Evolutionary conservation across 2,888 invertebrate genomes (phyloP), one percentile per base, ranked within the genome.

Genomic region (Byasa hedistus): DNA sequence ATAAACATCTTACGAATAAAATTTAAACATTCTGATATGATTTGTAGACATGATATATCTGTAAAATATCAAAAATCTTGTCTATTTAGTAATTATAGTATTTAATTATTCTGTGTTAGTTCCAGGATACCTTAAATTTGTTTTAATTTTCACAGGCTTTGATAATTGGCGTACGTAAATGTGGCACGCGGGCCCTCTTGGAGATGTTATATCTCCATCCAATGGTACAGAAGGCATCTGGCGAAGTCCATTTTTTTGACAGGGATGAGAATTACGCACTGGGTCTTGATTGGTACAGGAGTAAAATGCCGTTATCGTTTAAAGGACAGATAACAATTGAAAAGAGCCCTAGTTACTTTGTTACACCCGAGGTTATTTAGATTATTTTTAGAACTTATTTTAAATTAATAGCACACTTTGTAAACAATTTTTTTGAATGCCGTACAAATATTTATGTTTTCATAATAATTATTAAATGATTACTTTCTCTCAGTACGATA

Each of bases 261-360:
- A 94, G 98, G 64, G 97, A 97, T 80, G 97, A 97, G 77, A 98
- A 98, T 85, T 99, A 98, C 85, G 94, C 95, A 64, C 94, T 95
- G 71, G 99, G 99, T 0, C 92, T 98, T 68, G 98, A 98, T 69
- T 99, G 99, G 99, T 99, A 99, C 87, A 92, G 96, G 69, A 95
- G 95, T 81, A 96, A 97, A 84, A 98, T 99, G 98, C 98, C 98
- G 17, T 95, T 96, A 79, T 97, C 98, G 1, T 96, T 96, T 86
- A 94, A 95, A 71, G 96, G 97, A 56, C 98, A 98, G 87, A 96
- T 98, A 74, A 98, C 98, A 65, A 96, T 98, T 75, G 99, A 99
- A 87, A 99, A 99, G 89, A 98, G 98, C 76, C 99, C 99, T 7
- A 98, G 98, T 78, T 99, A 99, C 89, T 99, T 99, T 90, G 97